Conservation (phyloP, 2,797 vertebrate genomes). For the Petrocephalus schoutedeni region DNA sequence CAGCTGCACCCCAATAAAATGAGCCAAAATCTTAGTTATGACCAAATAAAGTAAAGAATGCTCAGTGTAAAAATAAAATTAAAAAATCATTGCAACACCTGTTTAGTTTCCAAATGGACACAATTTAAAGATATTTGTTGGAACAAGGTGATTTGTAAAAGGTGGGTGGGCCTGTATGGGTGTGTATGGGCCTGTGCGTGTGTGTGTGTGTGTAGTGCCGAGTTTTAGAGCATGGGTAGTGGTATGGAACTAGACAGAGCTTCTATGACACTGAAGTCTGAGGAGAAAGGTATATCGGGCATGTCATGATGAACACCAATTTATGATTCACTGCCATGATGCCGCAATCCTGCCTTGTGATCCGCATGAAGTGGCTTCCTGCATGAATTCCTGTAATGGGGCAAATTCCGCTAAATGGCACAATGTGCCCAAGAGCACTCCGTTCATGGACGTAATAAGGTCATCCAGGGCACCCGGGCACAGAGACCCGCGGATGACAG, state of each 20-base stretch:
- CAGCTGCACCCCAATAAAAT: constrained; percentile 53
- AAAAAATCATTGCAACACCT: background rate
- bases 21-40: constrained; percentile 30
- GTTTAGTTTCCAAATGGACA: background rate
- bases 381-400: background rate
- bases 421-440: background rate
- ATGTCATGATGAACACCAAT: background rate
- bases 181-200: background rate
- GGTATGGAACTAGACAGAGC: background rate
- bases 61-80: background rate
- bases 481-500: background rate
- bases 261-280: background rate
- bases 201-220: background rate
- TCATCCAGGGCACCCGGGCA: background rate
- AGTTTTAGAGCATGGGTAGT: background rate
- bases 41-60: constrained; percentile 11
- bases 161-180: background rate
- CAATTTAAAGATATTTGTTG: background rate
- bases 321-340: background rate
- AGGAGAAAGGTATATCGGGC: background rate
- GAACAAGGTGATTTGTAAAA: background rate
- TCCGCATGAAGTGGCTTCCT: background rate
- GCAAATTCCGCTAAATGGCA: background rate
- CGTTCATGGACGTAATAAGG: background rate
- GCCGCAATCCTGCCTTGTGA: background rate